Conservation (phyloP, 2,888 invertebrate species). For the Cryptocephalus primarius region DNA sequence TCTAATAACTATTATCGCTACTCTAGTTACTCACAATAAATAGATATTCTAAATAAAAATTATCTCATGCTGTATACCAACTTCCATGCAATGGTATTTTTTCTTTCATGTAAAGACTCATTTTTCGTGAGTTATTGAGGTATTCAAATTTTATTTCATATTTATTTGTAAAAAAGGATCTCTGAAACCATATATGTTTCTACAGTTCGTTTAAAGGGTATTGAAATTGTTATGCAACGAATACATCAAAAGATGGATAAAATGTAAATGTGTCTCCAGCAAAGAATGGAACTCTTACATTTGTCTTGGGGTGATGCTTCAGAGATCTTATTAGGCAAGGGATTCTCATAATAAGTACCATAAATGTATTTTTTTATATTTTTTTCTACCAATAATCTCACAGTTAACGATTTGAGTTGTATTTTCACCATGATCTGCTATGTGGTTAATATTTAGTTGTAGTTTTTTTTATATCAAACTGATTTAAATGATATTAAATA, state of each 20-base stretch:
- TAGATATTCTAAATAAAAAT: too few species aligned
- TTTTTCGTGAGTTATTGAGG: too few species aligned
- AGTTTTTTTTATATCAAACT: slow-evolving; percentile 26
- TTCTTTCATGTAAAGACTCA: too few species aligned
- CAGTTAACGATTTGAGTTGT: slow-evolving; percentile 11
- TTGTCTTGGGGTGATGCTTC: neutral
- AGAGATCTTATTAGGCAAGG: too few species aligned
- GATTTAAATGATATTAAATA: slow-evolving; percentile 21
- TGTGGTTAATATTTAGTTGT: slow-evolving; percentile 22
- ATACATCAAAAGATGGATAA: too few species aligned
- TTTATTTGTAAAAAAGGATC: too few species aligned
- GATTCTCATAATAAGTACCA: slow-evolving; percentile 2
- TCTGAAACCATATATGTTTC: too few species aligned
- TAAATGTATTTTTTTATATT: slow-evolving; percentile 4
- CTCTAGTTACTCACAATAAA: slow-evolving; percentile 24
- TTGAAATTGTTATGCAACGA: too few species aligned
- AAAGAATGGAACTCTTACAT: slow-evolving; percentile 5
- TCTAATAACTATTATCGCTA: slow-evolving; percentile 21
- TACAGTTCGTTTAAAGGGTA: too few species aligned
- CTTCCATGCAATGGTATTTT: too few species aligned
- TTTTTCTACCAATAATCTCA: slow-evolving; percentile 10
- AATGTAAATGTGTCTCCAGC: too few species aligned
- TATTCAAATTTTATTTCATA: neutral
- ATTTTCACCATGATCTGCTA: slow-evolving; percentile 18
- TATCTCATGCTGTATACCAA: too few species aligned